phyloP scores from a whole-genome alignment of 2,113 vertebrate genomes.

The Hydrolagus affinis region DNA sequence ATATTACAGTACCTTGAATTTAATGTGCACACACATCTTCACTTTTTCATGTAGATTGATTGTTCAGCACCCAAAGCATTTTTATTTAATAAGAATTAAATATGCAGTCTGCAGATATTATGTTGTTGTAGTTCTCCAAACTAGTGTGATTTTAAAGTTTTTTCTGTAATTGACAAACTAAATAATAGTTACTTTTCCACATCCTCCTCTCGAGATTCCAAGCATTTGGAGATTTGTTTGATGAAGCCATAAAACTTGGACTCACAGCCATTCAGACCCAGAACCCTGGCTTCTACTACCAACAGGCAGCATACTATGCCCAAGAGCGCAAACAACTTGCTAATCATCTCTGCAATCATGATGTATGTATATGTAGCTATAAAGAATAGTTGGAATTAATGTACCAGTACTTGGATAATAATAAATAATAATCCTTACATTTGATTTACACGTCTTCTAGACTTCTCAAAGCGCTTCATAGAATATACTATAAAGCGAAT shows the following conservation, averaged over 20 bases:
- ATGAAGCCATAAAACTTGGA: conserved; percentile 95
- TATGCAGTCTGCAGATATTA: too few relatives aligned
- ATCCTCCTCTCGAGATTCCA: conserved; percentile 67
- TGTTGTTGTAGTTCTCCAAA: too few relatives aligned
- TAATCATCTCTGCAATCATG: conserved; percentile 70
- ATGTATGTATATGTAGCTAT: conserved; percentile 54
- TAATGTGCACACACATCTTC: too few relatives aligned
- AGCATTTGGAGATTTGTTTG: conserved; percentile 93
- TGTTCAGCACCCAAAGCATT: too few relatives aligned
- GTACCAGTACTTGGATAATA: neutral
- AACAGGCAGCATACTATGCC: conserved; percentile 88
- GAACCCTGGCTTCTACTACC: conserved; percentile 97
- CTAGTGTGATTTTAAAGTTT: too few relatives aligned
- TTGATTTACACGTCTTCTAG: too few relatives aligned
- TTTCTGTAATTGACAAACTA: too few relatives aligned
- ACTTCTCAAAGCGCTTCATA: too few relatives aligned
- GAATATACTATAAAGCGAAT: too few relatives aligned
- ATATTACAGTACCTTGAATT: too few relatives aligned
- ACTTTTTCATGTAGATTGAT: too few relatives aligned
- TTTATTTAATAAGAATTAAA: too few relatives aligned
- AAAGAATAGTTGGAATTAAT: neutral
- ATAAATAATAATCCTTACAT: neutral
- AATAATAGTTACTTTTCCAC: neutral
- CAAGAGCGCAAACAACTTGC: conserved; percentile 85
- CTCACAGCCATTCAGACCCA: conserved; percentile 95